Conservation (phyloP, 1,140 invertebrate species). For the Drosophila persimilis region DNA sequence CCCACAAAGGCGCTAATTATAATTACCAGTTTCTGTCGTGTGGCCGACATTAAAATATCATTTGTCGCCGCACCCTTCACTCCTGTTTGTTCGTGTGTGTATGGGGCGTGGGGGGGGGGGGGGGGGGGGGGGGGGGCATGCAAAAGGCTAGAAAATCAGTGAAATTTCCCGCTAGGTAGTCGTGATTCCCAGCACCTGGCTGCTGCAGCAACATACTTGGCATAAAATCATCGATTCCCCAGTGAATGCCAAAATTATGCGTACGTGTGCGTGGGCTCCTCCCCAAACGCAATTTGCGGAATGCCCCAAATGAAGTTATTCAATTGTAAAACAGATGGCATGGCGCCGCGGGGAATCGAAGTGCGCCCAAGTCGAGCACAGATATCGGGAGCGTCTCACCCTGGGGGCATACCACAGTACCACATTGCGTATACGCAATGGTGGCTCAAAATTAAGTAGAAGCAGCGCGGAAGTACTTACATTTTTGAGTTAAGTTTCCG, state of each 20-base stretch:
- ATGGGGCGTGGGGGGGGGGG: no score
- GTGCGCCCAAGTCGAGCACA: constrained; percentile 12
- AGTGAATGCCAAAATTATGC: constrained; percentile 41
- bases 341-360: constrained; percentile 58
- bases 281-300: constrained; percentile 62
- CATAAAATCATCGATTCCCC: constrained; percentile 55
- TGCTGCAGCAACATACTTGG: constrained; percentile 28
- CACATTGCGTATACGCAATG: constrained; percentile 61
- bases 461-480: constrained; percentile 49
- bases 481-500: constrained; percentile 37
- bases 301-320: constrained; percentile 74
- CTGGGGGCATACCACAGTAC: constrained; percentile 20
- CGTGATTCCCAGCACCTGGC: no score
- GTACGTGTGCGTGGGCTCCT: constrained; percentile 25
- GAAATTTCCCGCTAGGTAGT: no score
- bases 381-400: constrained; percentile 4
- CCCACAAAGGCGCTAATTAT: constrained; percentile 50
- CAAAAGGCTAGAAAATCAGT: no score
- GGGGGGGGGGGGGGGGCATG: no score
- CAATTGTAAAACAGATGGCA: constrained; percentile 77
- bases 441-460: constrained; percentile 42
- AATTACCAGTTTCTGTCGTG: constrained; percentile 44
- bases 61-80: constrained; percentile 18
- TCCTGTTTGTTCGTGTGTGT: no score
- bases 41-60: constrained; percentile 41